These are phyloP conservation scores for Saccostrea cuccullata DNA, from an alignment of 1,140 invertebrate species.

Conservation along the genomic window DNA sequence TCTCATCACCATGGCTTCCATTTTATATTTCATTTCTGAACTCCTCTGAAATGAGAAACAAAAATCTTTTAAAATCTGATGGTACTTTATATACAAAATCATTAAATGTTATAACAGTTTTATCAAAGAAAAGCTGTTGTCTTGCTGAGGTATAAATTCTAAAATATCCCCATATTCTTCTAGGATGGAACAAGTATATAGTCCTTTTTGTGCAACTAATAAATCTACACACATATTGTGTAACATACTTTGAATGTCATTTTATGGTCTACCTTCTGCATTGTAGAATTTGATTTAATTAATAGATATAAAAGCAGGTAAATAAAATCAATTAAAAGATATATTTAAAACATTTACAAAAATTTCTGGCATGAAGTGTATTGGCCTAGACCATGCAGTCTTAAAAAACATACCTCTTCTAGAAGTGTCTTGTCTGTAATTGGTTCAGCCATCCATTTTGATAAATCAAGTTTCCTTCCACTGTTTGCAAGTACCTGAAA, in stretches of 20 bases:
- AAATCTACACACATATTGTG: too few relatives aligned
- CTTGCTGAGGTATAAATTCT: too few relatives aligned
- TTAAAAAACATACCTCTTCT: constrained; percentile 72
- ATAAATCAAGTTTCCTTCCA: constrained; percentile 40
- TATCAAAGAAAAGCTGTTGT: too few relatives aligned
- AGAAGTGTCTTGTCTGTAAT: constrained; percentile 84
- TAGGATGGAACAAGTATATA: too few relatives aligned
- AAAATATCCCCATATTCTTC: too few relatives aligned
- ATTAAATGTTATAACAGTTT: not conserved
- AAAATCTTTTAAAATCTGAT: not conserved
- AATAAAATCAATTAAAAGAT: too few relatives aligned
- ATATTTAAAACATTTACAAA: too few relatives aligned
- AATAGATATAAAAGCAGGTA: too few relatives aligned
- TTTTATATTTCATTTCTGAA: constrained; percentile 90
- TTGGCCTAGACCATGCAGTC: not conserved
- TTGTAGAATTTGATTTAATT: too few relatives aligned
- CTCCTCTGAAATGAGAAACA: constrained; percentile 78
- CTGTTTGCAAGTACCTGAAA: constrained; percentile 53
- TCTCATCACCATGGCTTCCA: constrained; percentile 94
- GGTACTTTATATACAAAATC: not conserved
- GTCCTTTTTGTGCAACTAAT: too few relatives aligned
- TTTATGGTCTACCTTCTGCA: too few relatives aligned
- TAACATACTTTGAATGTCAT: too few relatives aligned
- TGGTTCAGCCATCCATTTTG: constrained; percentile 64
- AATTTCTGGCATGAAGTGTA: not conserved